Evolutionary conservation across 2,113 vertebrate species (phyloP).

Genomic region (Genyomyrus donnyi): DNA sequence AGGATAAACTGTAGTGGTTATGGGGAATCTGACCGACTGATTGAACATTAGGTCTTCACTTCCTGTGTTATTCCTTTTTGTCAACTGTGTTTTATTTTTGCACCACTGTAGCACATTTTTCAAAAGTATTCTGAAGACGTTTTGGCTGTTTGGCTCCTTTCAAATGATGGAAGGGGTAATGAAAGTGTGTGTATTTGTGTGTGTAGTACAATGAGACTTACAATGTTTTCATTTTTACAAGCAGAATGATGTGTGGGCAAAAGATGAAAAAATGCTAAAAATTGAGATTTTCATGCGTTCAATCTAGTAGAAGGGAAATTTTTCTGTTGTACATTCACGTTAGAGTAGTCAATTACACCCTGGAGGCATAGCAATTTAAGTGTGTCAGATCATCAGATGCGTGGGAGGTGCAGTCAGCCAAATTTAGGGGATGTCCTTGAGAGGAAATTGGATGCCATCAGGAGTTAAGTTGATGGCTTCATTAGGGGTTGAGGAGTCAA

Average conservation of each 20-base stretch:
- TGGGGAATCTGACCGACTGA: neutral
- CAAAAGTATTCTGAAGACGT: conserved; percentile 14
- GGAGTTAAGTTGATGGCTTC: conserved; percentile 10
- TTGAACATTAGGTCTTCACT: neutral
- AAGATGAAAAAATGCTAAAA: neutral
- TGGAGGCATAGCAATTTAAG: neutral
- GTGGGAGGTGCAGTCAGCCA: conserved; percentile 10
- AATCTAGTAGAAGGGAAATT: neutral
- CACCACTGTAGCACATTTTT: neutral
- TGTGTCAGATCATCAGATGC: conserved; percentile 9
- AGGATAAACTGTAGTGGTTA: neutral
- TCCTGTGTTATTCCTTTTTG: neutral
- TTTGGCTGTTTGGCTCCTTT: conserved; percentile 19
- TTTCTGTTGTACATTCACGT: conserved; percentile 3
- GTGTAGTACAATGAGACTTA: neutral
- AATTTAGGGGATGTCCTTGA: conserved; percentile 14
- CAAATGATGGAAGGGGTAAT: conserved; percentile 6
- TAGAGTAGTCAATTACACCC: conserved; percentile 15
- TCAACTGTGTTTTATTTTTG: neutral
- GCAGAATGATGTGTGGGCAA: neutral
- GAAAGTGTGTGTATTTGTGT: neutral
- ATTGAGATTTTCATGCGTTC: neutral
- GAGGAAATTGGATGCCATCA: conserved; percentile 10
- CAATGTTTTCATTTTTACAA: neutral
- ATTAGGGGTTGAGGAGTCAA: conserved; percentile 1